A percentile compares a stretch with the other conserved stretches of the same genome.
Evolutionary conservation across 2,113 vertebrate species (phyloP).

Genomic region (Hippocampus comes): DNA sequence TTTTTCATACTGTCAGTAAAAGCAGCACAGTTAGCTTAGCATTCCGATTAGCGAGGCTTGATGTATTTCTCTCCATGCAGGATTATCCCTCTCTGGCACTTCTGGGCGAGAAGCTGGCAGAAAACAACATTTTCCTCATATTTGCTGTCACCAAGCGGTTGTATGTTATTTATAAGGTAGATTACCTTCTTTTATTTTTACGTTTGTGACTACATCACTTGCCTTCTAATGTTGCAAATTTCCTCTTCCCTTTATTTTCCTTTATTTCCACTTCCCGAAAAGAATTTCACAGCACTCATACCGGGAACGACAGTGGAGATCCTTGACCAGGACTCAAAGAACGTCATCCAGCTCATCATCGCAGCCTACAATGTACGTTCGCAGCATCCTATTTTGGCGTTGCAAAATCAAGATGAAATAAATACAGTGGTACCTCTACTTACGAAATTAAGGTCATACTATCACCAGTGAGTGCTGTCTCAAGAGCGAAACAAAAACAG

Average conservation of each 20-base stretch:
- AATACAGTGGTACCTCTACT: background rate
- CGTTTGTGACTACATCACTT: background rate
- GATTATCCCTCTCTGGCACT: constrained; percentile 94
- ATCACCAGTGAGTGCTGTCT: too few relatives aligned
- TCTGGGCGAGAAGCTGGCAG: constrained; percentile 92
- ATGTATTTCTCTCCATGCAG: constrained; percentile 58
- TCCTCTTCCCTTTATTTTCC: background rate
- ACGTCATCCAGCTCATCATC: constrained; percentile 93
- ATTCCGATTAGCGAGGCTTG: background rate
- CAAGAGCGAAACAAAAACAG: too few relatives aligned
- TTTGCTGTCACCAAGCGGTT: constrained; percentile 91
- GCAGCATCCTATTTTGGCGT: constrained; percentile 20
- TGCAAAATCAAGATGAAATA: background rate
- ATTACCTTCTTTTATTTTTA: background rate
- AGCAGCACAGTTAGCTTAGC: background rate
- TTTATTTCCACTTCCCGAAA: constrained; percentile 1
- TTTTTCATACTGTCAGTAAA: background rate
- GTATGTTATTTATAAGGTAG: constrained; percentile 93
- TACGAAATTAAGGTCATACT: too few relatives aligned
- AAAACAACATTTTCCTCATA: constrained; percentile 96
- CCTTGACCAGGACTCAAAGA: constrained; percentile 92
- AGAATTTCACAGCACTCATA: constrained; percentile 93
- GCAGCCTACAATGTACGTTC: constrained; percentile 90
- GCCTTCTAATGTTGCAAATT: background rate
- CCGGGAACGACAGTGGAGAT: constrained; percentile 95